phyloP scores from a whole-genome alignment of 2,797 vertebrate species.

The Tiaroga cobitis region DNA sequence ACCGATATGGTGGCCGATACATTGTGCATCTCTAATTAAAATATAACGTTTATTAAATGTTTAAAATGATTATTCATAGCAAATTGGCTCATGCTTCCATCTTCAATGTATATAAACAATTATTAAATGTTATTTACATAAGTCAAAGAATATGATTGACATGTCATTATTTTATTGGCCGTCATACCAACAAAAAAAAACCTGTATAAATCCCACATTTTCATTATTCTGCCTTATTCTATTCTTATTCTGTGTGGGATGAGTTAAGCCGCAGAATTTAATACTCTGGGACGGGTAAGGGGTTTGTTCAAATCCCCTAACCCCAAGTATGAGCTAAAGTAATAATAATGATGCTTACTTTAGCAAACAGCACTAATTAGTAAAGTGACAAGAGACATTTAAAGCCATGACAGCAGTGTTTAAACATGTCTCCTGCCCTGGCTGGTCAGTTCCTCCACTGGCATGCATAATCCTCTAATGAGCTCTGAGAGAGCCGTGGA shows the following conservation, averaged over 20 bases:
- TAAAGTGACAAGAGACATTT: constrained; percentile 9
- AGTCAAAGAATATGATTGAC: neutral
- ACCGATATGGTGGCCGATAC: too few relatives aligned
- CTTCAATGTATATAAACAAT: neutral
- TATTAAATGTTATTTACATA: neutral
- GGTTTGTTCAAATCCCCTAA: constrained; percentile 6
- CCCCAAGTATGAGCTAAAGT: neutral
- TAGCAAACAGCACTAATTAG: constrained; percentile 19
- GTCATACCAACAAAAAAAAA: neutral
- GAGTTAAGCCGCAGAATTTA: neutral
- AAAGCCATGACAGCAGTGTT: constrained; percentile 20
- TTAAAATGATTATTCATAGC: neutral
- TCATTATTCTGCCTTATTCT: too few relatives aligned
- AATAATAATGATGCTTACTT: constrained; percentile 1
- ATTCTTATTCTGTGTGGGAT: neutral
- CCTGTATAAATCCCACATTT: neutral
- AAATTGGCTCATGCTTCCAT: neutral
- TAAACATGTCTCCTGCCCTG: constrained; percentile 15
- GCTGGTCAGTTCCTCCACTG: constrained; percentile 47
- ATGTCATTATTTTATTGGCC: neutral
- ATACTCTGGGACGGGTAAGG: neutral
- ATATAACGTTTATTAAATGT: neutral
- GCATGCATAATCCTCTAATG: constrained; percentile 74
- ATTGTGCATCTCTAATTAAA: too few relatives aligned
- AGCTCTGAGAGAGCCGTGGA: constrained; percentile 70